Evolutionary conservation across 2,888 invertebrate genomes (phyloP).

Genomic region (Seira musarum): DNA sequence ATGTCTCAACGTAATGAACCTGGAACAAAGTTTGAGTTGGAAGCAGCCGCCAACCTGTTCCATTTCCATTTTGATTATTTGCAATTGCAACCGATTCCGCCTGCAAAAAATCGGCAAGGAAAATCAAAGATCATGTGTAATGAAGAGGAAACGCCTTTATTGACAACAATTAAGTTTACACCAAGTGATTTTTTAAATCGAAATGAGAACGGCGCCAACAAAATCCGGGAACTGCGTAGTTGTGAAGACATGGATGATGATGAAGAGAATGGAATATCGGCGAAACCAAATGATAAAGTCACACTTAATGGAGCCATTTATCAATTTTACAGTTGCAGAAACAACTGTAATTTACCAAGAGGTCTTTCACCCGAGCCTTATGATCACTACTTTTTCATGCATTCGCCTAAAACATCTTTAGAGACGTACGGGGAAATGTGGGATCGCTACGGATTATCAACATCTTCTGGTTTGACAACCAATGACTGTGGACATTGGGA

Average conservation of each 20-base stretch:
- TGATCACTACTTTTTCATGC: slow-evolving; percentile 52
- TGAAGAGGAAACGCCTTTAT: too few relatives aligned
- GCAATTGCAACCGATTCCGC: slow-evolving; percentile 18
- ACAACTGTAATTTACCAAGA: slow-evolving; percentile 46
- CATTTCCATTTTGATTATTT: slow-evolving; percentile 61
- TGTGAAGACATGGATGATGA: not conserved
- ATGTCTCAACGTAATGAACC: slow-evolving; percentile 47
- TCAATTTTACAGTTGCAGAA: slow-evolving; percentile 59
- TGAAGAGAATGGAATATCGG: not conserved
- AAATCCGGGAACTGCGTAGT: not conserved
- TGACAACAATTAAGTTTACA: not conserved
- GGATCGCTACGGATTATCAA: not conserved
- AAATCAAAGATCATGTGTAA: too few relatives aligned
- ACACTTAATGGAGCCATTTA: slow-evolving; percentile 34
- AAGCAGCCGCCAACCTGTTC: slow-evolving; percentile 52
- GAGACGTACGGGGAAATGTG: not conserved
- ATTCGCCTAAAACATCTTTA: slow-evolving; percentile 18
- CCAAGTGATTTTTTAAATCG: not conserved
- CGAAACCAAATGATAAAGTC: not conserved
- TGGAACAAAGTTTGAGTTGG: slow-evolving; percentile 57
- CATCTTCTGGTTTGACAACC: not conserved
- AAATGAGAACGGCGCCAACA: not conserved
- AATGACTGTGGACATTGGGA: slow-evolving; percentile 60
- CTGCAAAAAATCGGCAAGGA: not conserved
- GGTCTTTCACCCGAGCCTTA: not conserved